phyloP scores from a whole-genome alignment of 1,140 invertebrate genomes.

The Cyphomyrmex costatus region DNA sequence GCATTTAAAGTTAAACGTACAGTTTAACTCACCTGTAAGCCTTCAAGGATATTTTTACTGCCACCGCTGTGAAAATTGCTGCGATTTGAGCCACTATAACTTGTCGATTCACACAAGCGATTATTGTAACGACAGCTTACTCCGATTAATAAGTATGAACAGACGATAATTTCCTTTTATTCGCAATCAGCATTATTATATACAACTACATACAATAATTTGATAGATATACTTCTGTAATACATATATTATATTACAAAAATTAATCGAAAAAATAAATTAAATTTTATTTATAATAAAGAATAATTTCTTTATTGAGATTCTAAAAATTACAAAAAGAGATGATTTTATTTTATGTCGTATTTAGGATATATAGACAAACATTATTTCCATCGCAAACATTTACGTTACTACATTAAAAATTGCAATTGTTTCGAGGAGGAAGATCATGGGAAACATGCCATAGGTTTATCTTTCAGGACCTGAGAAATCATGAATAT shows the following conservation, averaged over 20 bases:
- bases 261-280: not conserved
- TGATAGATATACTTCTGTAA: not conserved
- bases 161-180: constrained; percentile 1
- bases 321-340: not conserved
- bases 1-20: constrained; percentile 49
- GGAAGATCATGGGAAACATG: not conserved
- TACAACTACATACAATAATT: not conserved
- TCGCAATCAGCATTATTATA: too few relatives aligned
- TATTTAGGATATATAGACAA: not conserved
- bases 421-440: not conserved
- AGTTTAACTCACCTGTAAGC: constrained; percentile 48
- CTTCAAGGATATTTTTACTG: constrained; percentile 56
- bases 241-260: not conserved
- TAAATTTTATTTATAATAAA: not conserved
- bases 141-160: constrained; percentile 25
- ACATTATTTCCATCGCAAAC: not conserved
- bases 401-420: constrained; percentile 14
- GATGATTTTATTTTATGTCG: not conserved
- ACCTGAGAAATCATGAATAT: not conserved
- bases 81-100: constrained; percentile 15
- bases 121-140: constrained; percentile 8
- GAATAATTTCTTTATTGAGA: not conserved
- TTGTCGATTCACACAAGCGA: not conserved
- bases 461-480: not conserved
- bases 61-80: constrained; percentile 41